A percentile compares a stretch with the other conserved stretches of the same genome.
Evolutionary conservation across 2,113 vertebrate species (phyloP).

Genomic region (Lycocorax pyrrhopterus): DNA sequence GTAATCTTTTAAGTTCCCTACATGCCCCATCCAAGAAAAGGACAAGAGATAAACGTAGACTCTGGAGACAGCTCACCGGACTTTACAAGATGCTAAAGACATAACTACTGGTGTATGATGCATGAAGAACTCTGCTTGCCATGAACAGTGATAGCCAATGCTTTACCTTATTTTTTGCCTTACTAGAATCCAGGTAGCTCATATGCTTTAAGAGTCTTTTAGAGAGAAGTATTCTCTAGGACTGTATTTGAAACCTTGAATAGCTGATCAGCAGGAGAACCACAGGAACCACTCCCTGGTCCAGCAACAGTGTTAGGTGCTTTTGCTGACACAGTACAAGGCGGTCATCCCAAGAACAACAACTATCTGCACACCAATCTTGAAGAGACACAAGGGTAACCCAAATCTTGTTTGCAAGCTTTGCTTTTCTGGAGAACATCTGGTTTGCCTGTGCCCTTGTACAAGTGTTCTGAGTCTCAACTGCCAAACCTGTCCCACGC

Average conservation of each 20-base stretch:
- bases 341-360: not conserved
- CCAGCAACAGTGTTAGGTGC: not conserved
- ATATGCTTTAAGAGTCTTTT: not conserved
- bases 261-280: not conserved
- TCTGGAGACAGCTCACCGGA: fast-evolving
- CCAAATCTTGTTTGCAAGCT: not conserved
- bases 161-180: not conserved
- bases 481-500: not conserved
- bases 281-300: not conserved
- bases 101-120: not conserved
- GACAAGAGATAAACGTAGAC: not conserved
- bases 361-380: not conserved
- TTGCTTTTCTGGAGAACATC: not conserved
- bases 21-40: not conserved
- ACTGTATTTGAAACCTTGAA: not conserved
- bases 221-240: not conserved
- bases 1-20: not conserved
- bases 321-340: not conserved
- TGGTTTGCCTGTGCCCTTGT: not conserved
- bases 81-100: not conserved
- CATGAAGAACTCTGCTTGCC: not conserved
- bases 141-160: not conserved
- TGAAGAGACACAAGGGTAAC: not conserved
- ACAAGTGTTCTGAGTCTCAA: not conserved
- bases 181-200: not conserved